Conservation (phyloP, 2,113 vertebrate genomes). For the Ptychochromis oligacanthus region DNA sequence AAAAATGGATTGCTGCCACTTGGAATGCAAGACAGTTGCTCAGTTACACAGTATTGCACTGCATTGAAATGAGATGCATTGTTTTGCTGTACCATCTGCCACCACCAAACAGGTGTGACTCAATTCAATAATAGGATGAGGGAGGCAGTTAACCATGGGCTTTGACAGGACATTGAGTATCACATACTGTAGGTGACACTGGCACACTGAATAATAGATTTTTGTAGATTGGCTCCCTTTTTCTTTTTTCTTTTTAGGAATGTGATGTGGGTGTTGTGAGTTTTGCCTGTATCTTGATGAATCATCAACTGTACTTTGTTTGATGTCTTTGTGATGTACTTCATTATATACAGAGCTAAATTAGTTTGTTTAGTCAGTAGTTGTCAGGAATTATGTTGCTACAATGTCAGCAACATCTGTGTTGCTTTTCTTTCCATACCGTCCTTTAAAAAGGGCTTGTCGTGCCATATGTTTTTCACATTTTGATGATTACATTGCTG, state of each 20-base stretch:
- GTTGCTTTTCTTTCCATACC: not conserved
- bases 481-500: not conserved
- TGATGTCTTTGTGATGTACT: not conserved
- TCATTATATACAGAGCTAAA: not conserved
- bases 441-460: not conserved
- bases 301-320: not conserved
- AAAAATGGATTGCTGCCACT: slow-evolving; percentile 59
- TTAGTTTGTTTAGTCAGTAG: not conserved
- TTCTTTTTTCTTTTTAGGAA: not conserved
- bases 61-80: slow-evolving; percentile 68
- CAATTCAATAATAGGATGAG: slow-evolving; percentile 59
- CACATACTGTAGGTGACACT: slow-evolving; percentile 31
- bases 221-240: slow-evolving; percentile 16
- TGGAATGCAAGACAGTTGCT: slow-evolving; percentile 56
- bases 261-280: not conserved
- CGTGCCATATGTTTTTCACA: not conserved
- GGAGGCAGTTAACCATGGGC: slow-evolving; percentile 34
- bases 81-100: slow-evolving; percentile 69
- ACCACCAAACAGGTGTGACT: slow-evolving; percentile 71
- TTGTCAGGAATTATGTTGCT: not conserved
- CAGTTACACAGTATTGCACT: slow-evolving; percentile 51
- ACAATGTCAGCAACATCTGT: not conserved
- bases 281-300: not conserved
- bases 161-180: slow-evolving; percentile 38
- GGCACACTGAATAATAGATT: slow-evolving; percentile 17